Percentiles rank a stretch among this genome's conserved stretches.
Conservation (phyloP, 2,888 invertebrate genomes). For the Rugalucina vietnamica region DNA sequence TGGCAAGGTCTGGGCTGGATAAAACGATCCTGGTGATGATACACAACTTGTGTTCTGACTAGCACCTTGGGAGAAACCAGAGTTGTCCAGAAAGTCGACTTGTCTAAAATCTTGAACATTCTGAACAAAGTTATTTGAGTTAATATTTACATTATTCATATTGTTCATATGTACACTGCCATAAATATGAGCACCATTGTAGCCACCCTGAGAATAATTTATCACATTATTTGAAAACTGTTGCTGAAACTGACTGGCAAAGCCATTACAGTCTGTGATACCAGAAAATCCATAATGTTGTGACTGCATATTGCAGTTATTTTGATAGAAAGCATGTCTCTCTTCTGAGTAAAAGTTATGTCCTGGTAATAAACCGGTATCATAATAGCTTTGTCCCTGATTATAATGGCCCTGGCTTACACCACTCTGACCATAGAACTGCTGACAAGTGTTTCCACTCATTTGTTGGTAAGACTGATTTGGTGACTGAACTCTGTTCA, state of each 20-base stretch:
- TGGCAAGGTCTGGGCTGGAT: not conserved
- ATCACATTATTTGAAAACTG: not conserved
- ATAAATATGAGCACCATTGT: not conserved
- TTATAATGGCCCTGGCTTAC: not conserved
- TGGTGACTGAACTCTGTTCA: not conserved
- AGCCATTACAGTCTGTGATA: not conserved
- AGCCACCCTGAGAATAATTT: not conserved
- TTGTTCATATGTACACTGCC: not conserved
- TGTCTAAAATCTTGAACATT: not conserved
- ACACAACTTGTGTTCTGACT: not conserved
- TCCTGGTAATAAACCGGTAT: constrained; percentile 30
- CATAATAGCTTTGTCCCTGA: constrained; percentile 20
- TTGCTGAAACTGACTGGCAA: not conserved
- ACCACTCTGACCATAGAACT: not conserved
- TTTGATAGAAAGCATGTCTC: not conserved
- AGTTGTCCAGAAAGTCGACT: not conserved
- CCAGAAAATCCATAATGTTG: not conserved
- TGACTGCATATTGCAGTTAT: not conserved
- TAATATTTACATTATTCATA: not conserved
- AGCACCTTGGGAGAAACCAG: not conserved
- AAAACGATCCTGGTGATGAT: not conserved
- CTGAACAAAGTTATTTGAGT: not conserved
- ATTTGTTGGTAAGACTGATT: not conserved
- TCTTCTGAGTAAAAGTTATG: not conserved
- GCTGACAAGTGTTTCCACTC: not conserved